These are phyloP conservation scores for Aethina tumida DNA, from an alignment of 1,140 invertebrate genomes.

Conservation along the genomic window DNA sequence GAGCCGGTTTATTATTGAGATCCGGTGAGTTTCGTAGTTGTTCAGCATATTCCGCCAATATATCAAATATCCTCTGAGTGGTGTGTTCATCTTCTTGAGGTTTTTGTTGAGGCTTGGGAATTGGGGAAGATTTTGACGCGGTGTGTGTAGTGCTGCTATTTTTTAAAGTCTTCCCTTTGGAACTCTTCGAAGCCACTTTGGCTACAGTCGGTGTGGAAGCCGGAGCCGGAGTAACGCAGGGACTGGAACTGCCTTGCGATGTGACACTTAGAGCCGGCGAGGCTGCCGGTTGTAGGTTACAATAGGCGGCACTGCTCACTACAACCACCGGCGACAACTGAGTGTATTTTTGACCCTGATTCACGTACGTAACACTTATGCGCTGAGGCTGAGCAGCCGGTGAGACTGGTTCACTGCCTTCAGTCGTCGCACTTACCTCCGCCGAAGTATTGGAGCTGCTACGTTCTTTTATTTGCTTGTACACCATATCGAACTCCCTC, in stretches of 20 bases:
- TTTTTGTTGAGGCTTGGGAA: conserved; percentile 61
- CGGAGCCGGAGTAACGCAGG: conserved; percentile 46
- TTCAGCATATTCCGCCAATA: conserved; percentile 70
- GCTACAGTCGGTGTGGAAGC: conserved; percentile 36
- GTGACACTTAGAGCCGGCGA: conserved; percentile 49
- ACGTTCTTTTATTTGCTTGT: conserved; percentile 67
- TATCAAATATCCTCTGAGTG: conserved; percentile 68
- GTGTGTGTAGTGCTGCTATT: conserved; percentile 10
- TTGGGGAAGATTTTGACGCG: conserved; percentile 52
- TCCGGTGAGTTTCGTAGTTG: conserved; percentile 70
- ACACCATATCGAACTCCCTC: conserved; percentile 70
- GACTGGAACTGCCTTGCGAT: conserved; percentile 51
- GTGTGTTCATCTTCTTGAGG: conserved; percentile 73
- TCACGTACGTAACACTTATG: conserved; percentile 40
- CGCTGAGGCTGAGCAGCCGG: conserved; percentile 18
- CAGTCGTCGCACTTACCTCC: conserved; percentile 14
- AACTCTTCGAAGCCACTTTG: conserved; percentile 43
- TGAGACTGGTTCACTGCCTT: conserved; percentile 16
- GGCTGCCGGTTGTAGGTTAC: conserved; percentile 43
- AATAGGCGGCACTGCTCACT: conserved; percentile 43
- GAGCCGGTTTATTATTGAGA: conserved; percentile 70
- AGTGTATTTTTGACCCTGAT: conserved; percentile 40
- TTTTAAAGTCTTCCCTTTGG: conserved; percentile 38
- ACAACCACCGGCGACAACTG: conserved; percentile 48
- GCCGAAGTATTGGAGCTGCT: conserved; percentile 36